Conservation (phyloP, 1,140 invertebrate species). For the Lanistes nyassanus region DNA sequence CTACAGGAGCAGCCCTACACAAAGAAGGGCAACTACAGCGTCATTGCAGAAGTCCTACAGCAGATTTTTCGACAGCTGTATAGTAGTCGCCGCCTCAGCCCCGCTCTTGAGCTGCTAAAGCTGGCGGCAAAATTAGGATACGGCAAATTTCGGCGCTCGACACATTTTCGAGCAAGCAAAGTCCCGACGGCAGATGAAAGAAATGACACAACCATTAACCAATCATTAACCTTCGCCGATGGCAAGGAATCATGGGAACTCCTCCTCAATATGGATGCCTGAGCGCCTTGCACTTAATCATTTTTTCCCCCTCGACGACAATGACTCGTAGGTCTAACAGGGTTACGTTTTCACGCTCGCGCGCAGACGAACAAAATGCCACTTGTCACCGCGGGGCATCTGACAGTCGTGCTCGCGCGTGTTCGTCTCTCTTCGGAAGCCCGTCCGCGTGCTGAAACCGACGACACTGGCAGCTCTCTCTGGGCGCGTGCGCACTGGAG, state of each 20-base stretch:
- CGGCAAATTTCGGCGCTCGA: neutral
- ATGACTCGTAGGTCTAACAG: slow-evolving; percentile 20
- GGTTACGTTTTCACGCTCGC: slow-evolving; percentile 17
- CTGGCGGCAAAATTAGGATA: too few relatives aligned
- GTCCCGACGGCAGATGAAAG: too few relatives aligned
- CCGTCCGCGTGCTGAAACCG: slow-evolving; percentile 5
- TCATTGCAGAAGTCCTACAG: too few relatives aligned
- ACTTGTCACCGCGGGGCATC: neutral
- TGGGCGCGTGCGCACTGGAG: slow-evolving; percentile 16
- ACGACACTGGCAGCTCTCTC: slow-evolving; percentile 10
- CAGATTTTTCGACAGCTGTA: too few relatives aligned
- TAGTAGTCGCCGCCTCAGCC: too few relatives aligned
- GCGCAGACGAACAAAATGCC: slow-evolving; percentile 8
- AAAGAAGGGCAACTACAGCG: too few relatives aligned
- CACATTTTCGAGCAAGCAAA: neutral
- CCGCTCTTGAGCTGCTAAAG: too few relatives aligned
- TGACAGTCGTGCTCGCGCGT: slow-evolving; percentile 1
- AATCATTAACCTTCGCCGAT: neutral
- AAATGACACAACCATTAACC: neutral
- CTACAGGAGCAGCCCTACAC: too few relatives aligned
- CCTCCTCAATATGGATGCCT: neutral
- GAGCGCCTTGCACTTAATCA: neutral
- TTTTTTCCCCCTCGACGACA: neutral
- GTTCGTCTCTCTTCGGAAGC: slow-evolving; percentile 5
- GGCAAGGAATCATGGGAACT: neutral